A percentile compares a stretch with the other conserved stretches of the same genome.
Conservation (phyloP, 1,140 invertebrate genomes). For the Calliphora vicina region DNA sequence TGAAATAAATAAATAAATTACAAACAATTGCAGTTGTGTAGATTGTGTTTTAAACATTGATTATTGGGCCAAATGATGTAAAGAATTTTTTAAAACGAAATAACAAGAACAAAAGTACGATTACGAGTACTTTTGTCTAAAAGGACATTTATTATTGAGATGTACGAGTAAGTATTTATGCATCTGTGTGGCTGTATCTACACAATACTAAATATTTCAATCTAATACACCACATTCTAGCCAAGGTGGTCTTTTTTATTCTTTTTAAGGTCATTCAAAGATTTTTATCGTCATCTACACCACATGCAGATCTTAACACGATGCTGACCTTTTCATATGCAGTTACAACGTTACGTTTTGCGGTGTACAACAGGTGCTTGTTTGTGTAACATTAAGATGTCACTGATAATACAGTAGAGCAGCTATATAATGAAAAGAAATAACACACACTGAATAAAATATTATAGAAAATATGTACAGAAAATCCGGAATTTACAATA, state of each 20-base stretch:
- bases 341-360: neutral
- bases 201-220: too few relatives aligned
- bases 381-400: neutral
- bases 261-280: neutral
- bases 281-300: neutral
- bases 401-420: neutral
- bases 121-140: neutral
- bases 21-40: neutral
- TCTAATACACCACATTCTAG: too few relatives aligned
- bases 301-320: neutral
- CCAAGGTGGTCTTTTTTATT: neutral
- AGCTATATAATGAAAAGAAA: neutral
- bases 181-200: neutral
- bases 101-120: neutral
- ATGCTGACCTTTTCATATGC: neutral
- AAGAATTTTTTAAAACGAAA: neutral
- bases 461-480: too few relatives aligned
- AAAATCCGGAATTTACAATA: too few relatives aligned
- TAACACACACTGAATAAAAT: too few relatives aligned
- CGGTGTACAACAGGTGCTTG: neutral
- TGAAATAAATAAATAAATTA: too few relatives aligned
- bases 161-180: neutral
- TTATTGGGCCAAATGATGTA: conserved; percentile 13
- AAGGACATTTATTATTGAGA: neutral
- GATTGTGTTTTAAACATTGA: neutral